Conservation (phyloP, 2,888 invertebrate genomes). For the Sacculina carcini region DNA sequence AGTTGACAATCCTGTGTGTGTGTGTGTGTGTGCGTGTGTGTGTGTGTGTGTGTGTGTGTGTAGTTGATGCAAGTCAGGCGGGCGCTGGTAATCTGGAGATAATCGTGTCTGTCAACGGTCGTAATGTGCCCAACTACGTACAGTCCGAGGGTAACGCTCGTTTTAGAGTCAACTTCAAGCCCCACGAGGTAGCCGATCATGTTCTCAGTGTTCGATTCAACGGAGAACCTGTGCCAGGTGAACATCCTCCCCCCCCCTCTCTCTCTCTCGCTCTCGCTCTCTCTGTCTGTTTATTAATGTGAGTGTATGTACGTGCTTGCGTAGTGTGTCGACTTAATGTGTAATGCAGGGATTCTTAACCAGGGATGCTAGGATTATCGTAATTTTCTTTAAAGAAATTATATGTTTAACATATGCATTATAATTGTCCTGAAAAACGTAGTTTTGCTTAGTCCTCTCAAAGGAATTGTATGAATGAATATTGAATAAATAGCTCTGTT, state of each 20-base stretch:
- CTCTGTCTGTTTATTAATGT: background rate
- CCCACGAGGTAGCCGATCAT: slow-evolving; percentile 73
- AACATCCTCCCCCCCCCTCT: slow-evolving; percentile 3
- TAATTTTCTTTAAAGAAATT: too few relatives aligned
- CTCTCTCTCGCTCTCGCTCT: background rate
- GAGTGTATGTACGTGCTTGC: background rate
- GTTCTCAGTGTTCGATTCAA: slow-evolving; percentile 62
- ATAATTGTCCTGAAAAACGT: too few relatives aligned
- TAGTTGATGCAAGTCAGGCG: slow-evolving; percentile 31
- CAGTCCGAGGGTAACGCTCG: slow-evolving; percentile 90
- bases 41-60: slow-evolving; percentile 3
- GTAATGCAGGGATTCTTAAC: background rate
- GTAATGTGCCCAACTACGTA: slow-evolving; percentile 93
- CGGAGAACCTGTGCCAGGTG: slow-evolving; percentile 36
- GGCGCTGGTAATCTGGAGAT: slow-evolving; percentile 93
- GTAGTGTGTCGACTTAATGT: background rate
- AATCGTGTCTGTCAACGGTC: slow-evolving; percentile 80
- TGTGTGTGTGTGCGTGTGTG: background rate
- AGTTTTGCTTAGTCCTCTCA: too few relatives aligned
- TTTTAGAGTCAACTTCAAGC: slow-evolving; percentile 82
- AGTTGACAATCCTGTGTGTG: background rate
- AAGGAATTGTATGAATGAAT: too few relatives aligned
- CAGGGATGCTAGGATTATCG: too few relatives aligned
- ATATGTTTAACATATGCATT: too few relatives aligned
- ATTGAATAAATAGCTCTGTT: too few relatives aligned